Evolutionary conservation across 2,113 vertebrate species (phyloP), one percentile per base, ranked within the genome.

Genomic region (Corydoras maculifer): DNA sequence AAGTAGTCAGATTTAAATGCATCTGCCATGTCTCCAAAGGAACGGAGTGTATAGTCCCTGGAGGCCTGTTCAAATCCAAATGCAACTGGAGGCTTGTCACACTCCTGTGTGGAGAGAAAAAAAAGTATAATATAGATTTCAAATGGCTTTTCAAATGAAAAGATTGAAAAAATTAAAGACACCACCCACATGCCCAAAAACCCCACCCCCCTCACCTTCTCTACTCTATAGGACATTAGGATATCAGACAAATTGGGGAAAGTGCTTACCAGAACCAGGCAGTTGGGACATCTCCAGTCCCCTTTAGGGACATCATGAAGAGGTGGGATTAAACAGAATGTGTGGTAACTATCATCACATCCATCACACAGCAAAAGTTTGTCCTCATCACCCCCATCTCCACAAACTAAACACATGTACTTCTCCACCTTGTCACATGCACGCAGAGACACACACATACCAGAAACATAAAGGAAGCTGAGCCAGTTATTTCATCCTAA

Each of bases 1-100:
- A 99, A 99, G 76, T 99, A 99, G 83, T 98, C 96, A 0, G 97
- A 97, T 77, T 99, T 99, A 83, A 99, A 99, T 0, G 95, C 93
- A 76, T 99, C 97, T 1, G 97, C 97, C 97, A 99, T 99, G 75
- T 98, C 95, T 61, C 97, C 97, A 68, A 99, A 99, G 0, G 93
- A 82, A 49, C 94, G 94, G 0, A 99, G 92, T 0, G 93, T 96
- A 70, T 99, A 99, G 83, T 95, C 93, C 75, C 94, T 90, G 74
- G 91, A 82, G 31, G 97, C 97, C 80, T 99, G 97, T 72, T 99
- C 97, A 80, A 99, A 99, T 49, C 96, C 97, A 86, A 99, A 99
- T 0, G 97, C 96, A 71, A 97, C 97, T 43, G 94, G 90, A 72
- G 93, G 95, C 78, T 98, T 99, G 81, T 90, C 94, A 77, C 94